These are phyloP conservation scores for Elysia crispata DNA, from an alignment of 2,888 invertebrate genomes.

Conservation along the genomic window DNA sequence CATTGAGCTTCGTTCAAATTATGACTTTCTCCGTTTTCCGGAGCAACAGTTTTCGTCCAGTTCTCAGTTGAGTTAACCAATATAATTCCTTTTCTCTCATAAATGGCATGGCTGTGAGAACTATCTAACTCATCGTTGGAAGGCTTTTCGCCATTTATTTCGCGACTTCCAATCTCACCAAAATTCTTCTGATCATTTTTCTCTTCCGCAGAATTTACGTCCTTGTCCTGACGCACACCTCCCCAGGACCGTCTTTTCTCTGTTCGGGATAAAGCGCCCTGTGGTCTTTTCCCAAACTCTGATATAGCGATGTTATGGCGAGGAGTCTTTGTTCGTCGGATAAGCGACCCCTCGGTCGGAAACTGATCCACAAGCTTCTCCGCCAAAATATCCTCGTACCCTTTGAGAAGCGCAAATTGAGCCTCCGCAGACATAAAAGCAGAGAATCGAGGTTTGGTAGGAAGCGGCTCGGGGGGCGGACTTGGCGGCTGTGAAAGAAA, in stretches of 20 bases:
- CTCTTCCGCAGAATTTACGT: background rate
- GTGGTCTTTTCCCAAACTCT: background rate
- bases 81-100: too few species aligned
- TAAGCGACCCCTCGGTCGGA: conserved; percentile 58
- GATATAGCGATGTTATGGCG: conserved; percentile 43
- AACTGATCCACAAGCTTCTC: conserved; percentile 56
- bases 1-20: too few species aligned
- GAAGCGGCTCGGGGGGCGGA: conserved; percentile 56
- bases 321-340: conserved; percentile 64
- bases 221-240: background rate
- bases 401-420: conserved; percentile 74
- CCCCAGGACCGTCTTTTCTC: background rate
- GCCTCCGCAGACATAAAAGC: conserved; percentile 72
- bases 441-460: conserved; percentile 68
- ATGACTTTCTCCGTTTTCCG: too few species aligned
- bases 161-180: too few species aligned
- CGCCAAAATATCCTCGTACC: conserved; percentile 72
- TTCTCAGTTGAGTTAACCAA: too few species aligned
- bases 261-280: background rate
- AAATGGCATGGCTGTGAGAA: too few species aligned
- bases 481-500: background rate
- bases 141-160: too few species aligned
- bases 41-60: too few species aligned
- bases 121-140: too few species aligned
- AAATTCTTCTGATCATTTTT: background rate